Base-by-base conservation (phyloP, 1,140 invertebrate species). In the Neodiprion pinetum region DNA sequence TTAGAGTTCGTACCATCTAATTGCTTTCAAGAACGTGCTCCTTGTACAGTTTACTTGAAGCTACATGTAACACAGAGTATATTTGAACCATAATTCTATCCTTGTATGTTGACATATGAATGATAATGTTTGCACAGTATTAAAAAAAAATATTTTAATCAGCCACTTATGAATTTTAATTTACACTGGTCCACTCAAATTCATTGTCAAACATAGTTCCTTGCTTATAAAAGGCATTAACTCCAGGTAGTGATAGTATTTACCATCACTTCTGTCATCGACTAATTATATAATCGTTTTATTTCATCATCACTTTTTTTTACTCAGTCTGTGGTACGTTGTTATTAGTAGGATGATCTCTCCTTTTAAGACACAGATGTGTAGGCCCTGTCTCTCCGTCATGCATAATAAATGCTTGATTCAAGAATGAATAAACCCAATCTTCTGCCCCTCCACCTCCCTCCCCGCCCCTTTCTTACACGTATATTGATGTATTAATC, bases 361-460 rank as follows among this genome's bases (percentile, higher is more conserved):
- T 80, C 82, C 82, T 81, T 83, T 82, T 82, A 82, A 68, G 78
- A 76, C 10, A 48, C 23, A 76, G 53, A 28, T 74, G 82, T 77
- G 82, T 81, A 76, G 82, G 81, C 48, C 79, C 81, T 71, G 79
- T 79, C 77, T 61, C 76, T 76, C 78, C 72, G 73, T 77, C 74
- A 79, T 49, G 61, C 76, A 72, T 48, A 40, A 69, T 21, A 73
- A 76, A 70, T 40, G 5, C 28, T 5, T 40, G 28, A 40, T 40
- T 40, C 28, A 40, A 40, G 28, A 40, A 40, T 40, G 28, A 40
- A 40, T 40, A 5, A 5, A 40, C 28, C 28, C 5, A 40, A 40
- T 40, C 28, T 21, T 21, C 17, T 21, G 17, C n/a, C n/a, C 53
- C n/a, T 11, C n/a, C 53, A 61, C 53, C 10, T 11, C n/a, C n/a